Evolutionary conservation across 2,797 vertebrate genomes (phyloP).

Genomic region (Centropyge bicolor): DNA sequence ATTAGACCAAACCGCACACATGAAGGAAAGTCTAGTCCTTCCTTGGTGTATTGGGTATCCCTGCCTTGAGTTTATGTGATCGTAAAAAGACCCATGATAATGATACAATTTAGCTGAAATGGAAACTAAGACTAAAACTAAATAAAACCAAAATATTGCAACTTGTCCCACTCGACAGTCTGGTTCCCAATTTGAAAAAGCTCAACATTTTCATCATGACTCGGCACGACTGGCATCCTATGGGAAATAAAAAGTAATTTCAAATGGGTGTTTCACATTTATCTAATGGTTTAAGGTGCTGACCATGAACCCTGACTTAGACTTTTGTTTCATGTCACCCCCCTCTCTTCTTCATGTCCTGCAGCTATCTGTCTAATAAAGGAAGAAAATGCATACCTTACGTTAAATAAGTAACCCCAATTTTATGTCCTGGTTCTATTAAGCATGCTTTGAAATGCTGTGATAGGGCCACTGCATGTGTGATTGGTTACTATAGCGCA

Average conservation of each 20-base stretch:
- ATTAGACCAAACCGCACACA: not conserved
- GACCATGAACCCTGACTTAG: too few species aligned
- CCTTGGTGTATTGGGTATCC: not conserved
- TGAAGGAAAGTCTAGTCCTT: not conserved
- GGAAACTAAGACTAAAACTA: not conserved
- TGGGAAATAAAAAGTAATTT: not conserved
- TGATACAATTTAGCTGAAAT: not conserved
- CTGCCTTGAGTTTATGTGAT: not conserved
- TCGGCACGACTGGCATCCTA: too few species aligned
- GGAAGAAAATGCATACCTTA: not conserved
- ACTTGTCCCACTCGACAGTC: not conserved
- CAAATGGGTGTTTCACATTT: not conserved
- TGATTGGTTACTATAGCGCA: constrained; percentile 16
- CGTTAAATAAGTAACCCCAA: not conserved
- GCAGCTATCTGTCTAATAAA: not conserved
- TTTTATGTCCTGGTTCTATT: not conserved
- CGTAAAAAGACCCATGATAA: not conserved
- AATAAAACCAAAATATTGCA: not conserved
- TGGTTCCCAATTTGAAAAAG: too few species aligned
- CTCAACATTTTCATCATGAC: too few species aligned
- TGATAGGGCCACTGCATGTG: not conserved
- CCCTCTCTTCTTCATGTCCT: not conserved
- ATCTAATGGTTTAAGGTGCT: not conserved
- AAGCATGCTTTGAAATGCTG: constrained; percentile 4
- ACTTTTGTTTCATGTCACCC: not conserved